These are phyloP conservation scores for Oscheius myriophilus DNA, from an alignment of 2,888 invertebrate species.

Conservation along the genomic window DNA sequence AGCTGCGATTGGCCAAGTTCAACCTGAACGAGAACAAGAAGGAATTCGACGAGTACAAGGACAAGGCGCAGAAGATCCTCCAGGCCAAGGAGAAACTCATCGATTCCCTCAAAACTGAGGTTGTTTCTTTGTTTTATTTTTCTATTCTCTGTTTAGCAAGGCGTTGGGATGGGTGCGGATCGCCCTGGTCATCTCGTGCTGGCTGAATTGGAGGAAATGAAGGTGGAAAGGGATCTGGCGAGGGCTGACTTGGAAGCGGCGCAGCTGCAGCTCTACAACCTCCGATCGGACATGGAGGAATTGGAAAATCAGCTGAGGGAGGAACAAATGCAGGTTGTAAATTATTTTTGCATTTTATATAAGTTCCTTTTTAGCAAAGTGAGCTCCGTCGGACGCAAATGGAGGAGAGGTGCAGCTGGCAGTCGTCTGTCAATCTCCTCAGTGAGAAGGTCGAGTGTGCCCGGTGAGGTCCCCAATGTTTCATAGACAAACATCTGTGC, in stretches of 20 bases:
- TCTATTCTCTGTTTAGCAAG: constrained; percentile 32
- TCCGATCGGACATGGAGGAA: constrained; percentile 73
- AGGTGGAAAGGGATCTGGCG: constrained; percentile 74
- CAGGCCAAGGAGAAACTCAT: constrained; percentile 82
- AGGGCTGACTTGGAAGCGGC: constrained; percentile 76
- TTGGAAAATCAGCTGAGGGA: constrained; percentile 45
- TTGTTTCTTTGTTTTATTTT: constrained; percentile 22
- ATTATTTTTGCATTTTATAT: neutral
- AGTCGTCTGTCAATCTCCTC: constrained; percentile 38
- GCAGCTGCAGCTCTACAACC: constrained; percentile 67
- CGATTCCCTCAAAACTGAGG: constrained; percentile 74
- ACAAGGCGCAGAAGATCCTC: constrained; percentile 82
- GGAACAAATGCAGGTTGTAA: constrained; percentile 21
- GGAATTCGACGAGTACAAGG: constrained; percentile 82
- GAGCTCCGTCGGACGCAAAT: constrained; percentile 30
- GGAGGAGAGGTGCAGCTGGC: constrained; percentile 49
- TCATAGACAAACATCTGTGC: neutral
- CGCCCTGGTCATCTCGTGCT: constrained; percentile 43
- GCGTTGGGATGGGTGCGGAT: constrained; percentile 40
- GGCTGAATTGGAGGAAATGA: constrained; percentile 77
- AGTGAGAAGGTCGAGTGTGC: constrained; percentile 57
- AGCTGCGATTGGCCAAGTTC: constrained; percentile 72
- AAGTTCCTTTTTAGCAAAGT: constrained; percentile 26
- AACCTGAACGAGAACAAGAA: constrained; percentile 72
- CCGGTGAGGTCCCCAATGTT: constrained; percentile 12